phyloP scores from a whole-genome alignment of 2,888 invertebrate species.

The Phengaris arion region DNA sequence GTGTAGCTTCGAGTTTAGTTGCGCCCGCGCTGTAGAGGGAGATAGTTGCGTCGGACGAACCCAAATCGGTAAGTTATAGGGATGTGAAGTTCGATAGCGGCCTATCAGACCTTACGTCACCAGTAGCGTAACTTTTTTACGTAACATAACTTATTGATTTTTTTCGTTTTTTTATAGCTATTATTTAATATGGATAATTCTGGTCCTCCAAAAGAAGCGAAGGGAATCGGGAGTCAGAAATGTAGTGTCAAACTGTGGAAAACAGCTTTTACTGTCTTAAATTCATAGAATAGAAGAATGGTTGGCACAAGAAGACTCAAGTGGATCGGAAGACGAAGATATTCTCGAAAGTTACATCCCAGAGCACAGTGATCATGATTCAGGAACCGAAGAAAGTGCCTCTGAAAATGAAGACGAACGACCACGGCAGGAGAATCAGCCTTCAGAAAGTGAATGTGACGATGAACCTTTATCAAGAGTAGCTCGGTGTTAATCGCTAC shows the following conservation, averaged over 20 bases:
- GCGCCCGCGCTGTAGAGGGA: background rate
- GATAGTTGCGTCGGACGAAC: background rate
- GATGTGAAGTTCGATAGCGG: no score
- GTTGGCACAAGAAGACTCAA: background rate
- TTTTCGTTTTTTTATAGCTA: background rate
- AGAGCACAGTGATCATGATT: background rate
- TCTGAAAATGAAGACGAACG: background rate
- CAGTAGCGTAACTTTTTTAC: background rate
- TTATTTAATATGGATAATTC: background rate
- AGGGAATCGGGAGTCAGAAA: no score
- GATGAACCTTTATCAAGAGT: no score
- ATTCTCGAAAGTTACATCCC: background rate
- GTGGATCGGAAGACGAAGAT: background rate
- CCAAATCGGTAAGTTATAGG: background rate
- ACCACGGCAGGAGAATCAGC: background rate
- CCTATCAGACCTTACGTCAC: no score
- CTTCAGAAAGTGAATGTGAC: background rate
- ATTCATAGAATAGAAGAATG: conserved; percentile 1
- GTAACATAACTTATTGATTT: background rate
- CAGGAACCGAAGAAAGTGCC: background rate
- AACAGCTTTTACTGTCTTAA: background rate
- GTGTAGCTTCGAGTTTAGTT: background rate
- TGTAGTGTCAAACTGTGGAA: background rate
- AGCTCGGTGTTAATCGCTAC: no score
- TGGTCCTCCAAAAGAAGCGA: no score